Base-by-base conservation (phyloP, 2,888 invertebrate genomes). In the Nomada fucata region DNA sequence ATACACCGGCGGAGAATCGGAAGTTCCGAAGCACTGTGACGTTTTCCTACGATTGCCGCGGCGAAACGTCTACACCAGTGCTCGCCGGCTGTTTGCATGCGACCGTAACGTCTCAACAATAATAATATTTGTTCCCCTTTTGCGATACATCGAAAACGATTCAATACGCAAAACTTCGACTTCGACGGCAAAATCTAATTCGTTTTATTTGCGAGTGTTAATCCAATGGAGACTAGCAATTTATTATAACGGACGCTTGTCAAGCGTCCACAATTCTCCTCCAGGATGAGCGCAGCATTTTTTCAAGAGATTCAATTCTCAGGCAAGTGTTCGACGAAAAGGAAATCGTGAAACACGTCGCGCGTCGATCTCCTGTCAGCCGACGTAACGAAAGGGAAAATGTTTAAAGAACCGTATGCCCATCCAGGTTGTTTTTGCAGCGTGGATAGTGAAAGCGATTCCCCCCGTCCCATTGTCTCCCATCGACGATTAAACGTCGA, bases 41-140 rank as follows among this genome's bases (percentile, higher is more conserved):
- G 67, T 26, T 64, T 59, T 20, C 13, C 63, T 20, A 55, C 69
- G 77, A 77, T 76, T 69, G 63, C 44, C 44, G 52, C 20, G 50
- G 1, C 23, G 44, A 29, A 63, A 68, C 42, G 47, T 53, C 13
- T 36, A 47, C 3, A n/a, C 23, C 18, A 42, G 52, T 47, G 26
- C 42, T 61, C 47, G 20, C 23, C 44, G n/a, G 13, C 36, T 68
- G 53, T 0, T 11, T 23, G 36, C 10, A 47, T 57, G 29, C 5
- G 5, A 13, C 0, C 18, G 52, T 23, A 50, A 18, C 18, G 13
- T 1, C 13, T 2, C 7, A 29, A 29, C 47, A 36, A 7, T 23
- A 4, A 23, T 26, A 4, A 23, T 26, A 4, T 1, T 1, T n/a
- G 2, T 18, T 5, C 23, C 11, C 4, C 18, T n/a, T 50, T 2